phyloP scores from a whole-genome alignment of 2,797 vertebrate genomes.

The Sphenodon punctatus region DNA sequence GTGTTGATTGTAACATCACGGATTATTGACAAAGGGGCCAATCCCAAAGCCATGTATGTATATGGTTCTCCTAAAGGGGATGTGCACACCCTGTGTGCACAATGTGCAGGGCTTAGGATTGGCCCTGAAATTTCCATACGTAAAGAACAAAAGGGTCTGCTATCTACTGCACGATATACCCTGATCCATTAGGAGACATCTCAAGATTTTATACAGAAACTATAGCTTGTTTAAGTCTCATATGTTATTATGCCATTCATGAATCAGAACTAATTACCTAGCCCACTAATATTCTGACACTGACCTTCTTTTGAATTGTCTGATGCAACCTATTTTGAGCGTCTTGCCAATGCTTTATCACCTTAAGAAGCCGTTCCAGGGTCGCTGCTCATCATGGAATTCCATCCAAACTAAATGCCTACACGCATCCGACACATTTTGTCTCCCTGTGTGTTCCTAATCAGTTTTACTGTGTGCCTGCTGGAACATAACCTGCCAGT shows the following conservation, averaged over 20 bases:
- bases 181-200: no score
- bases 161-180: no score
- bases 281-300: neutral
- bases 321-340: neutral
- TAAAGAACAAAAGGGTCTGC: no score
- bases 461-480: conserved; percentile 41
- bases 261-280: neutral
- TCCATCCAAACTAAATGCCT: conserved; percentile 24
- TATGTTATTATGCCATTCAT: neutral
- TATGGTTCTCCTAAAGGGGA: no score
- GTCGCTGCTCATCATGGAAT: neutral
- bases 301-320: neutral
- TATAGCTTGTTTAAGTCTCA: no score
- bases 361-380: conserved; percentile 11
- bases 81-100: no score
- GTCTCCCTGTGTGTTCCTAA: conserved; percentile 63
- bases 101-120: no score
- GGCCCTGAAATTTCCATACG: no score
- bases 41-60: no score
- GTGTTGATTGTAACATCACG: no score
- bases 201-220: no score
- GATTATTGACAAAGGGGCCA: no score
- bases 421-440: conserved; percentile 30
- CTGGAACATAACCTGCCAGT: conserved; percentile 61
- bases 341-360: accelerated